phyloP scores from a whole-genome alignment of 2,888 invertebrate species.

The Epistrophe grossulariae region DNA sequence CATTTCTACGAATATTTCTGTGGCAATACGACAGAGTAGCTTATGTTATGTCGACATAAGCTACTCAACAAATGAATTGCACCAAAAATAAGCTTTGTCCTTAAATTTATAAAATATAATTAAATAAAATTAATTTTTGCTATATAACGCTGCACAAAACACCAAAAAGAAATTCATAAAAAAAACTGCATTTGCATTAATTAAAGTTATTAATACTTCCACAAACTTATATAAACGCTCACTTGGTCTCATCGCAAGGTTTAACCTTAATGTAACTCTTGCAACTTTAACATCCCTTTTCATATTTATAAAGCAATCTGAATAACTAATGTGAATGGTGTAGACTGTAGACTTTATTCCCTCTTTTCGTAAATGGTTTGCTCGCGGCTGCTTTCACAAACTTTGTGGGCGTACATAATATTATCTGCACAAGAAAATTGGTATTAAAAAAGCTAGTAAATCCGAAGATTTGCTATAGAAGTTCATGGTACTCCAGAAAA shows the following conservation, averaged over 20 bases:
- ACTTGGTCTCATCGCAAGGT: constrained; percentile 57
- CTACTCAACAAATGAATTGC: no score
- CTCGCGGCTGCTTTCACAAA: constrained; percentile 58
- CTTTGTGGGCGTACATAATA: constrained; percentile 50
- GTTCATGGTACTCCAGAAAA: constrained; percentile 46
- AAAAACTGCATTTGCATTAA: constrained; percentile 71
- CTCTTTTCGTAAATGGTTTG: constrained; percentile 26
- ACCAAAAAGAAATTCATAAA: constrained; percentile 7
- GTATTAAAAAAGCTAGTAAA: constrained; percentile 49
- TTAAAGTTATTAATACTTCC: constrained; percentile 72
- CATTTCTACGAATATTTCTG: no score
- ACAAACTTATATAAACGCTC: constrained; percentile 57
- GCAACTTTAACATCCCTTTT: constrained; percentile 45
- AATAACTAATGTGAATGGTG: constrained; percentile 65
- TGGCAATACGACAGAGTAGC: no score
- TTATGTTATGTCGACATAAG: no score
- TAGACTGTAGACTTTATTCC: constrained; percentile 24
- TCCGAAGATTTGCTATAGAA: constrained; percentile 63
- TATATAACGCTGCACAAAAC: no score
- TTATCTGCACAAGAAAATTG: constrained; percentile 19
- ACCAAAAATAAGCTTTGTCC: no score
- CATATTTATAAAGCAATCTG: constrained; percentile 70
- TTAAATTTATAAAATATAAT: no score
- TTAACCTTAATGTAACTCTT: constrained; percentile 64
- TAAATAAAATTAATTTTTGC: no score